Evolutionary conservation across 2,797 vertebrate species (phyloP).

Genomic region (Pteronotus mesoamericanus): DNA sequence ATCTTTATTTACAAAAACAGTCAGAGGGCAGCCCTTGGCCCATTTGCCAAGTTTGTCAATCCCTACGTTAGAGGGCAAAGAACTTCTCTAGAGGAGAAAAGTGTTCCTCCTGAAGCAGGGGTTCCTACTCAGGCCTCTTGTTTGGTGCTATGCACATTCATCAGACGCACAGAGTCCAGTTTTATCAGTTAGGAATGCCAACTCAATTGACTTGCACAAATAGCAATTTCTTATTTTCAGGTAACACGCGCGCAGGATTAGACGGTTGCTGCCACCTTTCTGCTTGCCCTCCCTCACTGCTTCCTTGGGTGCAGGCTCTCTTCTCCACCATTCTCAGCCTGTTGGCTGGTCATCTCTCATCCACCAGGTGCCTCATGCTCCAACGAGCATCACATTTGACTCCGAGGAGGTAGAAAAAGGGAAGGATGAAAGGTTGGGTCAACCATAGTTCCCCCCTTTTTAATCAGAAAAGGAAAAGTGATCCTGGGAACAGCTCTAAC

Average conservation of each 20-base stretch:
- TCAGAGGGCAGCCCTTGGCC: neutral
- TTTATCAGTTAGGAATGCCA: neutral
- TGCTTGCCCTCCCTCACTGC: neutral
- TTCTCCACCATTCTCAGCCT: neutral
- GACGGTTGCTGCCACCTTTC: neutral
- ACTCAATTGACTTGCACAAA: neutral
- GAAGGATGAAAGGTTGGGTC: neutral
- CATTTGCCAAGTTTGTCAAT: neutral
- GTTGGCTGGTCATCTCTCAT: neutral
- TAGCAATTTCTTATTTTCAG: neutral
- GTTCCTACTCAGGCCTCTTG: neutral
- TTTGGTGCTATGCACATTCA: neutral
- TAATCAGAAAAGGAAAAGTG: neutral
- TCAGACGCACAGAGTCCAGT: neutral
- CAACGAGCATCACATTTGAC: neutral
- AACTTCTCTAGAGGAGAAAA: neutral
- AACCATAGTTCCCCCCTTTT: neutral
- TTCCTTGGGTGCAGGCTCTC: neutral
- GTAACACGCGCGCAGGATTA: neutral
- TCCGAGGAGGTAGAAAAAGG: neutral
- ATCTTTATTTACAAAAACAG: conserved; percentile 29
- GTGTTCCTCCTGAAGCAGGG: neutral
- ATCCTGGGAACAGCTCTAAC: neutral
- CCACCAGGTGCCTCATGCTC: neutral
- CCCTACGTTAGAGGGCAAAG: neutral